Evolutionary conservation across 2,888 invertebrate genomes (phyloP).

Genomic region (Eupeodes latifasciatus): DNA sequence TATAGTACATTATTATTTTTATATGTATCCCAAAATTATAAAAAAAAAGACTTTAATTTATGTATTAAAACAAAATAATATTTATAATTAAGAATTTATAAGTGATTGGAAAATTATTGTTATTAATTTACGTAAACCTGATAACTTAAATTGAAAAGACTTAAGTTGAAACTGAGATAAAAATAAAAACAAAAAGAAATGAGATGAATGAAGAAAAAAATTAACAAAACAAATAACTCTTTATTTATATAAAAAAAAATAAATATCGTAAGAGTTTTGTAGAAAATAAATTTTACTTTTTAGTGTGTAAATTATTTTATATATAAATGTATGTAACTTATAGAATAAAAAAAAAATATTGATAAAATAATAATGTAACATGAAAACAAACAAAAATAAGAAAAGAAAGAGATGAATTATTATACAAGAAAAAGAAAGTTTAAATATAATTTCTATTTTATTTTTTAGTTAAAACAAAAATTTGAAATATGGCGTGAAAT

Average conservation of each 20-base stretch:
- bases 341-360: slow-evolving; percentile 46
- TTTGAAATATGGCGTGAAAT: slow-evolving; percentile 25
- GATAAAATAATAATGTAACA: slow-evolving; percentile 37
- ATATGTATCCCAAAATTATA: slow-evolving; percentile 57
- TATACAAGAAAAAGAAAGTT: slow-evolving; percentile 28
- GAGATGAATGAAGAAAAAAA: background rate
- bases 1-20: slow-evolving; percentile 49
- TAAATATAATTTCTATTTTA: slow-evolving; percentile 56
- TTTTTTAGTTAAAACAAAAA: slow-evolving; percentile 54
- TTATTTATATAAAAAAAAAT: slow-evolving; percentile 61
- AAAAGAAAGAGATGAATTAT: slow-evolving; percentile 19
- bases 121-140: slow-evolving; percentile 28
- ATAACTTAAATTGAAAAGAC: slow-evolving; percentile 64
- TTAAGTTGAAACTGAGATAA: slow-evolving; percentile 51
- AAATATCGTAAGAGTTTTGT: slow-evolving; percentile 51
- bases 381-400: slow-evolving; percentile 31
- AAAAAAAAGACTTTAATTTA: slow-evolving; percentile 60
- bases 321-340: slow-evolving; percentile 62
- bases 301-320: slow-evolving; percentile 75
- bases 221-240: slow-evolving; percentile 28
- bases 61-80: slow-evolving; percentile 54
- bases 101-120: slow-evolving; percentile 57
- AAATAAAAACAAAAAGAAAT: background rate
- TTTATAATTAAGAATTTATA: slow-evolving; percentile 43
- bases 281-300: slow-evolving; percentile 63